phyloP scores from a whole-genome alignment of 1,140 invertebrate genomes.

The Lysiphlebus fabarum region DNA sequence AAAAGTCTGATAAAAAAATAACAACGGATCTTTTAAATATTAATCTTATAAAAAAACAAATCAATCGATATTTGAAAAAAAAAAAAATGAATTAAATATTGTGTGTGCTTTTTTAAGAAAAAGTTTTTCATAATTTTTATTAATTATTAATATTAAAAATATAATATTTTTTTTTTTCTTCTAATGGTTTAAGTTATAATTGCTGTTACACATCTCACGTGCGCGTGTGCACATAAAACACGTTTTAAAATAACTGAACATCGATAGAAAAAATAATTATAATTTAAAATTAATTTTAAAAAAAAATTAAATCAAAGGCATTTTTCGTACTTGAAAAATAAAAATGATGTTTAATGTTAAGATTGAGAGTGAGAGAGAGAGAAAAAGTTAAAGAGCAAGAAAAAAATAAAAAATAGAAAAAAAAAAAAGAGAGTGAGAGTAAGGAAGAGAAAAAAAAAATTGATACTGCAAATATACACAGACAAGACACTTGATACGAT shows the following conservation, averaged over 20 bases:
- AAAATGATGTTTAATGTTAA: too few species aligned
- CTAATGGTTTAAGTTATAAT: constrained; percentile 43
- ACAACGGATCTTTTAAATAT: too few species aligned
- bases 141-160: constrained; percentile 16
- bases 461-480: constrained; percentile 20
- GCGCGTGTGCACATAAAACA: constrained; percentile 31
- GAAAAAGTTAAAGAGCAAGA: too few species aligned
- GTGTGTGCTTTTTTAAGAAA: constrained; percentile 45
- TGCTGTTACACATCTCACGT: constrained; percentile 39
- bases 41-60: too few species aligned
- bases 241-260: constrained; percentile 24
- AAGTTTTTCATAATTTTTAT: constrained; percentile 35
- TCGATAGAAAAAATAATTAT: constrained; percentile 14
- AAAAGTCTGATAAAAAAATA: too few species aligned
- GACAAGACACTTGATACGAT: constrained; percentile 27
- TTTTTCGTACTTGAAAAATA: neutral
- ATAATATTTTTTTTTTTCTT: constrained; percentile 29
- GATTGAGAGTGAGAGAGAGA: too few species aligned
- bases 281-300: constrained; percentile 7
- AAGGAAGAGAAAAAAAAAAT: too few species aligned
- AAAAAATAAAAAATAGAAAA: too few species aligned
- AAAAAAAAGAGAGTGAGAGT: too few species aligned
- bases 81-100: too few species aligned
- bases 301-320: constrained; percentile 10
- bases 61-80: too few species aligned